Base-by-base conservation (phyloP, 2,888 invertebrate species). In the Altica lythri region DNA sequence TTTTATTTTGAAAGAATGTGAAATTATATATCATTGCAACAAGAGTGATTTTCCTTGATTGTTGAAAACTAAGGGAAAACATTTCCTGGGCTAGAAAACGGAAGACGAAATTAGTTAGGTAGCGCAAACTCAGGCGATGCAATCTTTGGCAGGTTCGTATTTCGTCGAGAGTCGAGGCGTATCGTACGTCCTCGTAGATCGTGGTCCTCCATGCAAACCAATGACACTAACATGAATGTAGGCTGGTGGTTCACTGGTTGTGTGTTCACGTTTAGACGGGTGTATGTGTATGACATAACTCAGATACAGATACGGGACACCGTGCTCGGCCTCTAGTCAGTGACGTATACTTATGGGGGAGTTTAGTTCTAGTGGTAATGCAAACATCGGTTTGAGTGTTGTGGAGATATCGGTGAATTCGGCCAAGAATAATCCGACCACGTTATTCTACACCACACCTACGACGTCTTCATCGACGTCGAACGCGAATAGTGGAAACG, bases 261-360 rank as follows among this genome's bases (percentile, higher is more conserved):
- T 71, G 71, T 69, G 71, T 70, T 68, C 64, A 65, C 69, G 71
- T 70, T 67, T 61, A 66, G 67, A 57, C 65, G 66, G 62, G 68
- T 69, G 63, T 69, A 68, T 67, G 69, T 70, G 68, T 69, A 70
- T 71, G 71, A 71, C 69, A 70, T 70, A 70, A 70, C 68, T 55
- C 38, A 50, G 34, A 63, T 61, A 66, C 64, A 63, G 55, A 59
- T 61, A 66, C 65, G 60, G 60, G 63, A 65, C 62, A 64, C 61
- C 64, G 65, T 64, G 65, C 65, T 61, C 64, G 66, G 63, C 63
- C 67, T 67, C 68, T 59, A 65, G 66, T 63, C 69, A 69, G 71
- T 70, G 71, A 72, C 71, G 68, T 71, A 69, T 69, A 70, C 75
- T 75, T 73, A 77, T 77, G 76, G 77, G 77, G 73, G 77, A 77